Conservation (phyloP, 2,797 vertebrate species). For the Naso thynnoides region DNA sequence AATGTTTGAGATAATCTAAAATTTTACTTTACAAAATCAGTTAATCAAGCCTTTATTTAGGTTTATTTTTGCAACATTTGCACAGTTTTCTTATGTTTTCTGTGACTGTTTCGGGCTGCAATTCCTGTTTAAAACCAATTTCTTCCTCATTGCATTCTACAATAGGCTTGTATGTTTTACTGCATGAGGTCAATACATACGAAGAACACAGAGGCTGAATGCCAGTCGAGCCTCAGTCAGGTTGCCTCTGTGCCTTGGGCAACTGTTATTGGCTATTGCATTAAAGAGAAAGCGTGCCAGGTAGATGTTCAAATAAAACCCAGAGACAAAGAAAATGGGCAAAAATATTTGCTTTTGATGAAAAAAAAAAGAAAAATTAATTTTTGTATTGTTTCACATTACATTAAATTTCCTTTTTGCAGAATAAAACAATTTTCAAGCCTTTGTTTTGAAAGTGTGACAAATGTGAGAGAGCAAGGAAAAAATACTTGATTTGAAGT, state of each 20-base stretch:
- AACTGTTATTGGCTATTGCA: slow-evolving; percentile 76
- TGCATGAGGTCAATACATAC: slow-evolving; percentile 77
- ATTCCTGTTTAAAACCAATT: slow-evolving; percentile 40
- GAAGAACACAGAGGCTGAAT: slow-evolving; percentile 65
- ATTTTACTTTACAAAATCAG: slow-evolving; percentile 15
- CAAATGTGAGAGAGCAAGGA: slow-evolving; percentile 76
- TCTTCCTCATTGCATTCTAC: slow-evolving; percentile 51
- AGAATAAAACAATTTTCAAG: slow-evolving; percentile 16
- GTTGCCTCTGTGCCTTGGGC: slow-evolving; percentile 75
- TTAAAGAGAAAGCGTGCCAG: slow-evolving; percentile 60
- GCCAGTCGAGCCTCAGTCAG: slow-evolving; percentile 70
- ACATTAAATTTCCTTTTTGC: slow-evolving; percentile 5
- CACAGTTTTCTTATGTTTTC: slow-evolving; percentile 2
- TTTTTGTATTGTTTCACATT: slow-evolving; percentile 13
- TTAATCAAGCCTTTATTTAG: slow-evolving; percentile 16
- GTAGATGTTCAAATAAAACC: slow-evolving; percentile 67
- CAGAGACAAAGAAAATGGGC: slow-evolving; percentile 15
- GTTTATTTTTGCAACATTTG: slow-evolving; percentile 8
- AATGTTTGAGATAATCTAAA: slow-evolving; percentile 8
- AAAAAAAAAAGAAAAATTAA: slow-evolving; percentile 10
- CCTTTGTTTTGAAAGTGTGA: slow-evolving; percentile 79
- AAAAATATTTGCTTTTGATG: slow-evolving; percentile 58
- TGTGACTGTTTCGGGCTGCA: slow-evolving; percentile 13
- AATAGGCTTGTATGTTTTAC: slow-evolving; percentile 71
- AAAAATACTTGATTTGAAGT: slow-evolving; percentile 79